Conservation (phyloP, 2,113 vertebrate genomes). For the Gobius niger region DNA sequence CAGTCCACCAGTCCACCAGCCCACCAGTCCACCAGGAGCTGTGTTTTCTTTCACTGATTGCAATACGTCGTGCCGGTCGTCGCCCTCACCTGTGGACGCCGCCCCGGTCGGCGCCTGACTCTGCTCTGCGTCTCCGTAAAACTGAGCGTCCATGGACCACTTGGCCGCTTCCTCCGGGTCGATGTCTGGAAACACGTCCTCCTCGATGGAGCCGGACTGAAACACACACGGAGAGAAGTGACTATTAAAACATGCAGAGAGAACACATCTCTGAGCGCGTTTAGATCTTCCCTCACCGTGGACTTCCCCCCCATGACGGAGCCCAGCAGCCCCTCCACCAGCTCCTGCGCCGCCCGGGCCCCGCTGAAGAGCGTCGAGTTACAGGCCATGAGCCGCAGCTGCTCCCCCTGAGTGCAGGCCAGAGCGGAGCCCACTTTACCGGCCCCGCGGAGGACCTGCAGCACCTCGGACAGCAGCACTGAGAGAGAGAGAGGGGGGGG, state of each 20-base stretch:
- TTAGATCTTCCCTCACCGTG: conserved; percentile 31
- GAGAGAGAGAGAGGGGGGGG: neutral
- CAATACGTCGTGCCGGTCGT: too few species aligned
- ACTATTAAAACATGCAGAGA: neutral
- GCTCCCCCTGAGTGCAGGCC: conserved; percentile 71
- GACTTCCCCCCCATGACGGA: conserved; percentile 46
- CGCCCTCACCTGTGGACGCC: neutral
- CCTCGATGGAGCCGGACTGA: conserved; percentile 52
- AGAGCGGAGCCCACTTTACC: conserved; percentile 76
- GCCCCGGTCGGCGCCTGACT: conserved; percentile 31
- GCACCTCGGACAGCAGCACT: conserved; percentile 72
- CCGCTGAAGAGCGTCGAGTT: conserved; percentile 72
- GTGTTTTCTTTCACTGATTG: too few species aligned
- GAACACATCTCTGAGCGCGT: neutral
- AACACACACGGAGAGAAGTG: neutral
- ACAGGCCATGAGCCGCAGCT: conserved; percentile 67
- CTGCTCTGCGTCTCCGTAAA: conserved; percentile 25
- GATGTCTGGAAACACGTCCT: conserved; percentile 71
- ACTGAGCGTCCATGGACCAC: conserved; percentile 64
- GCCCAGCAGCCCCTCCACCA: conserved; percentile 56
- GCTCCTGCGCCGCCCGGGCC: conserved; percentile 64
- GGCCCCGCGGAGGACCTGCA: conserved; percentile 77
- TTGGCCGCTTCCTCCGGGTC: conserved; percentile 70
- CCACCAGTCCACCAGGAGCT: too few species aligned
- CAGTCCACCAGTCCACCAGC: too few species aligned